Evolutionary conservation across 2,797 vertebrate genomes (phyloP), one percentile per base, ranked within the genome.

Genomic region (Chaetophractus vellerosus): DNA sequence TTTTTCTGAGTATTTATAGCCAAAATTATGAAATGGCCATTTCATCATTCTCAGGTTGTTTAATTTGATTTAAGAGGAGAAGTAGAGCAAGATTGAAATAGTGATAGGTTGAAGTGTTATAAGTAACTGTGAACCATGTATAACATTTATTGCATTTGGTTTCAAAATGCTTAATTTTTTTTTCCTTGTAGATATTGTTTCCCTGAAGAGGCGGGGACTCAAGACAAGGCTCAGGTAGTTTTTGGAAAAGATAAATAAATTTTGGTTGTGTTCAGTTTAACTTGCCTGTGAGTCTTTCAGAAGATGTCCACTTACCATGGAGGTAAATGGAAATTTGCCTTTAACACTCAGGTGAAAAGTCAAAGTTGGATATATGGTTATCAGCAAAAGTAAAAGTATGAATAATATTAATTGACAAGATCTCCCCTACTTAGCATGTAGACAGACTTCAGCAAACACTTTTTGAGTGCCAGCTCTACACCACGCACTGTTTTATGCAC

Each of bases 91-190:
- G 55, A 59, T 83, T 86, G 72, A 88, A 91, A 84, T 84, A 45
- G 41, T 41, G 48, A 28, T 50, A 78, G 52, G 45, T 66, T 68
- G 15, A 52, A 81, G 41, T 45, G 23, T 75, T 90, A 63, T 68
- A 36, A 81, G 24, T 88, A 92, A 88, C 84, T 84, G 36, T 75
- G 33, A 84, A 86, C 41, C 21, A 68, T 68, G 4, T 57, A 28
- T 78, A 82, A 48, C 23, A 41, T 88, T 74, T 83, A 64, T 78
- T 84, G 31, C 36, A 45, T 24, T 79, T 79, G 7, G 66, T 79
- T 91, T 91, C 59, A 80, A 63, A 88, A 83, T 91, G 48, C 50
- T 84, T 88, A 93, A 68, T 33, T 28, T 41, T 59, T 52, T 88
- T 84, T 74, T 64, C 74, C 72, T 72, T 78, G 41, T 88, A 84